Evolutionary conservation across 1,140 invertebrate species (phyloP), one percentile per base, ranked within the genome.

Genomic region (Drosophila kurseongensis): DNA sequence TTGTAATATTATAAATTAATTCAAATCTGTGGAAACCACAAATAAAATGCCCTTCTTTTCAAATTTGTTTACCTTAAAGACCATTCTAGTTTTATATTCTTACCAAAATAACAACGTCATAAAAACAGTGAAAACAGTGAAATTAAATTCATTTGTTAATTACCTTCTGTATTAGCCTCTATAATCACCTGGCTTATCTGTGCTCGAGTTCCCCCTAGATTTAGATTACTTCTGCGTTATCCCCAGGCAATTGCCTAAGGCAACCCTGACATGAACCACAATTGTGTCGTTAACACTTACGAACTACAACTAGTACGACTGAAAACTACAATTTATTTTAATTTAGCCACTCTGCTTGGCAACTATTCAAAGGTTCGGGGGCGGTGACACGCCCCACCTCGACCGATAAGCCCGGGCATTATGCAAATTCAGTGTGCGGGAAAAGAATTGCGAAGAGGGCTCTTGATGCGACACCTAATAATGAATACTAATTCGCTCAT

Each of bases 401-500:
- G 14, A 5, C 18, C 36, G 61, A 50, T 88, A 77, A 84, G 62
- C 41, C 56, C 4, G 14, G 45, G 29, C 8, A 85, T 84, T 84
- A 80, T 85, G 81, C 80, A 84, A 84, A 84, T 80, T 50, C 56
- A 45, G 58, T 66, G 59, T 54, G 8, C 29, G 23, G 40, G 35
- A 36, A 40, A 48, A 75, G 44, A 54, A 51, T 41, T 38, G 48
- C 54, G 14, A 32, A 35, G 7, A 41, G 35, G 41, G 23, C 58
- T 62, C 60, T 23, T 32, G 73, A 67, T 60, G 84, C 52, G 65
- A 68, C 77, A 89, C 84, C 84, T 80, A 69, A 80, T 89, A 89
- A 89, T 89, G 84, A 89, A 89, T 89, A 89, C 84, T 89, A 89
- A 89, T 89, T 80, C 78, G 73, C 68, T 90, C 84, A 89, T 89